phyloP scores from a whole-genome alignment of 2,113 vertebrate species.

The Octodon degus region DNA sequence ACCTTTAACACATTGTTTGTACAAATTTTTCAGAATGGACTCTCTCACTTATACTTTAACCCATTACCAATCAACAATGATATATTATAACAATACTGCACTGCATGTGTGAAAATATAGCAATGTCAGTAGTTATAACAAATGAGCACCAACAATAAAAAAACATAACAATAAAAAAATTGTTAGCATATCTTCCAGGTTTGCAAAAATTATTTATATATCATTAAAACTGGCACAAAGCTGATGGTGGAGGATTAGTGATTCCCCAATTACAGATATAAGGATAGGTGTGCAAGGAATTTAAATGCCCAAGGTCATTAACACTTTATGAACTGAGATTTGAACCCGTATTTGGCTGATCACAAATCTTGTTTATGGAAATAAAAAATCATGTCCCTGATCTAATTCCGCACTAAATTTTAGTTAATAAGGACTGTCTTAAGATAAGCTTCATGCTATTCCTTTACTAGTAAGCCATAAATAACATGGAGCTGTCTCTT shows the following conservation, averaged over 20 bases:
- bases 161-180: not conserved
- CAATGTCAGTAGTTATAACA: not conserved
- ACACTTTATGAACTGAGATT: not conserved
- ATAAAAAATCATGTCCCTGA: not conserved
- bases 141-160: not conserved
- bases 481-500: not conserved
- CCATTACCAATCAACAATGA: not conserved
- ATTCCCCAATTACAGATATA: not conserved
- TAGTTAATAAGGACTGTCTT: not conserved
- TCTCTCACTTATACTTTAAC: not conserved
- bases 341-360: not conserved
- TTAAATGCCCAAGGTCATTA: not conserved
- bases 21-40: not conserved
- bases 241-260: not conserved
- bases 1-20: not conserved
- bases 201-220: not conserved
- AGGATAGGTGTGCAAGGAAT: not conserved
- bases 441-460: constrained; percentile 39
- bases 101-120: not conserved
- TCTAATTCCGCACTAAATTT: constrained; percentile 25
- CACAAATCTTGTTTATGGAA: not conserved
- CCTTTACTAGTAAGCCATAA: not conserved
- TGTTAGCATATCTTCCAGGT: not conserved
- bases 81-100: not conserved
- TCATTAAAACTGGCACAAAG: not conserved